Conservation (phyloP, 2,113 vertebrate species). For the Beaufortia kweichowensis region DNA sequence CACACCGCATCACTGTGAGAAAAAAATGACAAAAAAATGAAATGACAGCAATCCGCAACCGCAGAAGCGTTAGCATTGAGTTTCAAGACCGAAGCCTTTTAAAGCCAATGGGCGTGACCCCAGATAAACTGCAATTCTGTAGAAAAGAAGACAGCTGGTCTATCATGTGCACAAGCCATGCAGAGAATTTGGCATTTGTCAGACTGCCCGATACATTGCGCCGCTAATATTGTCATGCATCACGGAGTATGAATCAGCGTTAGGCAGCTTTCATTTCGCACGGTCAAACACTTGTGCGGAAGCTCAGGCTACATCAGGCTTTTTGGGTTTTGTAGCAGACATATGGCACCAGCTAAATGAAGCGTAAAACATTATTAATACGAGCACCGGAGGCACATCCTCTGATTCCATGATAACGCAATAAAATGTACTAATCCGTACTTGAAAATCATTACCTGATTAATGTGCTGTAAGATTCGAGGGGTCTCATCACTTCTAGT, state of each 20-base stretch:
- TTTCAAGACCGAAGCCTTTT: background rate
- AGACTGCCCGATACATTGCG: conserved; percentile 27
- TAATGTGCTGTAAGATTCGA: conserved; percentile 3
- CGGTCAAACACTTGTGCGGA: conserved; percentile 53
- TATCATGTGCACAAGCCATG: conserved; percentile 61
- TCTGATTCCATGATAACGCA: conserved; percentile 51
- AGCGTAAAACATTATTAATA: conserved; percentile 26
- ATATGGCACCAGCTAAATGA: conserved; percentile 35
- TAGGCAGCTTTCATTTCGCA: conserved; percentile 15
- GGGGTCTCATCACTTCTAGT: conserved; percentile 38
- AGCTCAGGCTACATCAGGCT: conserved; percentile 19
- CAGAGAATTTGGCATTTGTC: conserved; percentile 55
- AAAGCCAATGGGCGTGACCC: conserved; percentile 18
- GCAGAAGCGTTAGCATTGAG: background rate
- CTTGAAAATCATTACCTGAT: conserved; percentile 13
- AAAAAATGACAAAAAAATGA: background rate
- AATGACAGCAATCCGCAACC: background rate
- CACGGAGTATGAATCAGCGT: background rate
- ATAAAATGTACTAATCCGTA: conserved; percentile 9
- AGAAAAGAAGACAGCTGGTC: conserved; percentile 62
- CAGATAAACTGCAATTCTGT: conserved; percentile 38
- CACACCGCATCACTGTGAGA: conserved; percentile 43
- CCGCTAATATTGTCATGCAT: conserved; percentile 49
- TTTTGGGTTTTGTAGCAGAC: conserved; percentile 13
- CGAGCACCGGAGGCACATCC: conserved; percentile 44